These are phyloP conservation scores for Catajapyx aquilonaris DNA, from an alignment of 1,140 invertebrate species.

Conservation along the genomic window DNA sequence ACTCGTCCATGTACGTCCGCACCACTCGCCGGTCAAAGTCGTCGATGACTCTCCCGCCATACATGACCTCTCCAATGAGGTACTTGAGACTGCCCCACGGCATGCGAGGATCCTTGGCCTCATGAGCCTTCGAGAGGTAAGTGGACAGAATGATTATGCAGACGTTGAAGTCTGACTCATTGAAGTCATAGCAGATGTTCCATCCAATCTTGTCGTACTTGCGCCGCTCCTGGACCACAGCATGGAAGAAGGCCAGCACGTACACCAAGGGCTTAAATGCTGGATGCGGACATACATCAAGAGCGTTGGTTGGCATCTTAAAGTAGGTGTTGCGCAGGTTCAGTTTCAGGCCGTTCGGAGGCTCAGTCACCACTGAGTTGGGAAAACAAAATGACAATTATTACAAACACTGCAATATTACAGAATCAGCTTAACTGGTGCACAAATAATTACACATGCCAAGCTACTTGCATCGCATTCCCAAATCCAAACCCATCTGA, in stretches of 20 bases:
- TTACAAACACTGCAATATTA: too few relatives aligned
- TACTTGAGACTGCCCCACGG: conserved; percentile 81
- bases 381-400: too few relatives aligned
- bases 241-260: conserved; percentile 74
- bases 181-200: conserved; percentile 85
- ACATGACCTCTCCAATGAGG: conserved; percentile 83
- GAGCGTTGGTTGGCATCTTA: conserved; percentile 45
- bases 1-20: conserved; percentile 75
- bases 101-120: conserved; percentile 34
- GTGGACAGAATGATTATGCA: conserved; percentile 61
- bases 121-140: conserved; percentile 47
- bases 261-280: conserved; percentile 57
- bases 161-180: conserved; percentile 74
- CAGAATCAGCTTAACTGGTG: too few relatives aligned
- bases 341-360: conserved; percentile 69
- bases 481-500: too few relatives aligned
- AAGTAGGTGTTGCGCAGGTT: conserved; percentile 75
- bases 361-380: conserved; percentile 65
- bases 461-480: too few relatives aligned
- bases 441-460: too few relatives aligned
- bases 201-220: conserved; percentile 85
- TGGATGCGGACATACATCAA: conserved; percentile 47
- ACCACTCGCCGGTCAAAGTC: conserved; percentile 68
- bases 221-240: conserved; percentile 68
- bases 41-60: conserved; percentile 76